phyloP scores from a whole-genome alignment of 2,113 vertebrate species.

The Cyrtonyx montezumae region DNA sequence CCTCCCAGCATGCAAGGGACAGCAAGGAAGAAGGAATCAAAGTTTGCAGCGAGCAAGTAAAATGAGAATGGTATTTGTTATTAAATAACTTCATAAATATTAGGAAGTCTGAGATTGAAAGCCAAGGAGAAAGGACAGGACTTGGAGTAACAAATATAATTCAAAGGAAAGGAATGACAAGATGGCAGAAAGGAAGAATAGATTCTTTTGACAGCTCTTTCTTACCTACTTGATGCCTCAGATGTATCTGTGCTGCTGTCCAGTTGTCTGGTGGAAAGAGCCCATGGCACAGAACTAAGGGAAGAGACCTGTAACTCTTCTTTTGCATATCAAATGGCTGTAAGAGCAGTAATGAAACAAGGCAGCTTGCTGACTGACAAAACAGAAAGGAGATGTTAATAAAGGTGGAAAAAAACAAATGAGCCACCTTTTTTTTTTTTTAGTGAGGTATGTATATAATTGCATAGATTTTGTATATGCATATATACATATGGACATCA shows the following conservation, averaged over 20 bases:
- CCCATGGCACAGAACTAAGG: not conserved
- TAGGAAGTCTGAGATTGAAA: not conserved
- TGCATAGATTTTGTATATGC: not conserved
- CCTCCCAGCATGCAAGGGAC: not conserved
- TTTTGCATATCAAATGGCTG: not conserved
- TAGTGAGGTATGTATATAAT: not conserved
- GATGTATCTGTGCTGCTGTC: not conserved
- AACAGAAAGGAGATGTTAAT: not conserved
- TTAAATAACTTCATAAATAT: not conserved
- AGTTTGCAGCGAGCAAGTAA: not conserved
- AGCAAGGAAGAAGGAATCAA: not conserved
- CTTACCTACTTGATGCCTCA: not conserved
- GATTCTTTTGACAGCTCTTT: slow-evolving; percentile 29
- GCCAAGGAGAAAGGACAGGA: not conserved
- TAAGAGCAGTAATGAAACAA: not conserved
- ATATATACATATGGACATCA: not conserved
- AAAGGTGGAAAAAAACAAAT: not conserved
- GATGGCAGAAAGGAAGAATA: slow-evolving; percentile 9
- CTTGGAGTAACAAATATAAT: not conserved
- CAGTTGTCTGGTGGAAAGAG: not conserved
- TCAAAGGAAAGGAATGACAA: slow-evolving; percentile 27
- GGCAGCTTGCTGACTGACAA: not conserved
- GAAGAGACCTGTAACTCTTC: not conserved
- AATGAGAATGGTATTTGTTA: not conserved
- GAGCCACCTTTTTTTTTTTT: not conserved